These are phyloP conservation scores for Ephestia elutella DNA, from an alignment of 1,140 invertebrate genomes.

Conservation along the genomic window DNA sequence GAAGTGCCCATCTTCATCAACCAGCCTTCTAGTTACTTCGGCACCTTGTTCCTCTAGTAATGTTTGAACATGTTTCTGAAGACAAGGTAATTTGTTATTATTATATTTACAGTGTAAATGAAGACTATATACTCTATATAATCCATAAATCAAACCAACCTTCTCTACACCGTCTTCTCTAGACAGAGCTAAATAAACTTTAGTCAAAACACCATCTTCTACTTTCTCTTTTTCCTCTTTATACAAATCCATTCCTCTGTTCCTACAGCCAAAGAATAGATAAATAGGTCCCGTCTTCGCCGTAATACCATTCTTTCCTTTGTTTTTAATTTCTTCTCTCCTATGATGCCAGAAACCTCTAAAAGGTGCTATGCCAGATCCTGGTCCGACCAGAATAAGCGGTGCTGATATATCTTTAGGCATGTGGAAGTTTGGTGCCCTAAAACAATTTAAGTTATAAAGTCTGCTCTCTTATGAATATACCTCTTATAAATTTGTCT, in stretches of 20 bases:
- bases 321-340: conserved; percentile 38
- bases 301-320: conserved; percentile 18
- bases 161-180: conserved; percentile 86
- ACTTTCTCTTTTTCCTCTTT: conserved; percentile 85
- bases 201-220: conserved; percentile 81
- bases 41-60: conserved; percentile 84
- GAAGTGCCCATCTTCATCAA: conserved; percentile 90
- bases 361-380: conserved; percentile 94
- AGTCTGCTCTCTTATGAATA: too few relatives aligned
- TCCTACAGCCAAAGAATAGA: conserved; percentile 94
- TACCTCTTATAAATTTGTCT: background rate
- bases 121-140: background rate
- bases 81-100: conserved; percentile 14
- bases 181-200: conserved; percentile 89
- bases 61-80: conserved; percentile 95
- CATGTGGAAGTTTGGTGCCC: conserved; percentile 93
- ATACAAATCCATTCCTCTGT: conserved; percentile 88
- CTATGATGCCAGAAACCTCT: conserved; percentile 94
- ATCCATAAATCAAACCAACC: conserved; percentile 70
- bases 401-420: conserved; percentile 87
- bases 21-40: conserved; percentile 84
- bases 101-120: background rate
- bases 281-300: conserved; percentile 80
- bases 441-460: conserved; percentile 62
- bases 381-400: conserved; percentile 95